phyloP scores from a whole-genome alignment of 35 echinoderm and acorn worm genomes.

The Anneissia japonica region DNA sequence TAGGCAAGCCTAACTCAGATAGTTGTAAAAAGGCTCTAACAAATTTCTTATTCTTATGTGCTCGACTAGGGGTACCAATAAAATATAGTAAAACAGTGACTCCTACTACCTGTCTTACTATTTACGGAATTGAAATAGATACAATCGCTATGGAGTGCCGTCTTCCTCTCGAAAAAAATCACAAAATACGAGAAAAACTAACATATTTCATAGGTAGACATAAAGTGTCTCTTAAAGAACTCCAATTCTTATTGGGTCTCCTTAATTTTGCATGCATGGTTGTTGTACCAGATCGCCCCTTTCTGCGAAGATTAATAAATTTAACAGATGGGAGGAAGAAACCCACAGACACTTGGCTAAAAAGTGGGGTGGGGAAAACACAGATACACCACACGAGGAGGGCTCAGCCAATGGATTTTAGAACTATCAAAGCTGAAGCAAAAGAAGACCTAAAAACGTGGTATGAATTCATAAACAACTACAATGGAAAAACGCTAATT shows the following conservation, averaged over 20 bases:
- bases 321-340: too few relatives aligned
- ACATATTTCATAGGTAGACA: neutral
- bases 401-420: too few relatives aligned
- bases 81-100: constrained; percentile 24
- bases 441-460: neutral
- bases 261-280: constrained; percentile 41
- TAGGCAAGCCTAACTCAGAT: too few relatives aligned
- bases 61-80: too few relatives aligned
- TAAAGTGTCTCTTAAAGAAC: neutral
- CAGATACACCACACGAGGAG: too few relatives aligned
- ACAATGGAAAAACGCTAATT: constrained; percentile 15
- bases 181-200: neutral
- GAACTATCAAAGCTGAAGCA: neutral
- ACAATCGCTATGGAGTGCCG: neutral
- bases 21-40: too few relatives aligned
- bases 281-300: neutral
- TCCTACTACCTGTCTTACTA: neutral
- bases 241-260: constrained; percentile 29
- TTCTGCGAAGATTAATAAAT: constrained; percentile 14
- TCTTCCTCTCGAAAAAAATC: constrained; percentile 17
- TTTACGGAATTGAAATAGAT: constrained; percentile 34
- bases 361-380: too few relatives aligned
- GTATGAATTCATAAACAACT: constrained; percentile 2
- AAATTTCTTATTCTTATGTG: too few relatives aligned
- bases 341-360: too few relatives aligned